Evolutionary conservation across 2,888 invertebrate species (phyloP).

Genomic region (Eupithecia dodoneata): DNA sequence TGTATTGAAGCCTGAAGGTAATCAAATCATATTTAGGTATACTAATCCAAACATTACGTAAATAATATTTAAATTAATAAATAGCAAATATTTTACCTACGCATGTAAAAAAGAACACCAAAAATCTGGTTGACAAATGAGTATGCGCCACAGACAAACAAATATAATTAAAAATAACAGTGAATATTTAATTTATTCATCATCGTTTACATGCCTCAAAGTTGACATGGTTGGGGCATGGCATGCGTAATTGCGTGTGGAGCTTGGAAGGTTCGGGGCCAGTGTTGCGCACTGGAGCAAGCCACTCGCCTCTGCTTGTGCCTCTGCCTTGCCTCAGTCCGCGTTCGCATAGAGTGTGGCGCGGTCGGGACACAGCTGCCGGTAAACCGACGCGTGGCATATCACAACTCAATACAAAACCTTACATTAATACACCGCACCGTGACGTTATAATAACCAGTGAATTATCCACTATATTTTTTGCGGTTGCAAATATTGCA

Average conservation of each 20-base stretch:
- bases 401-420: slow-evolving; percentile 44
- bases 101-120: not conserved
- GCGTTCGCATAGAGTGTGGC: slow-evolving; percentile 46
- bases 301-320: not conserved
- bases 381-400: slow-evolving; percentile 48
- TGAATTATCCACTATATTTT: not conserved
- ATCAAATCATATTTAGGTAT: too few relatives aligned
- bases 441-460: slow-evolving; percentile 1
- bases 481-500: not conserved
- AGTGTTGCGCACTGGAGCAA: slow-evolving; percentile 21
- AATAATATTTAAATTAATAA: not conserved
- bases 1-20: not conserved
- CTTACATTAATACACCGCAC: slow-evolving; percentile 17
- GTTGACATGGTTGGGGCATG: slow-evolving; percentile 19
- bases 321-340: slow-evolving; percentile 46
- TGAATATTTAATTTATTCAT: slow-evolving; percentile 2
- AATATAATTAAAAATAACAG: slow-evolving; percentile 3
- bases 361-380: slow-evolving; percentile 41
- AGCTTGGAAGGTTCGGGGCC: slow-evolving; percentile 11
- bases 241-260: too few relatives aligned
- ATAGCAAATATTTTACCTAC: too few relatives aligned
- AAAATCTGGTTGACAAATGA: not conserved
- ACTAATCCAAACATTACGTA: too few relatives aligned
- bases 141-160: not conserved
- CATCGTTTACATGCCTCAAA: not conserved